Conservation (phyloP, 2,888 invertebrate genomes). For the Caenorhabditis zanzibari region DNA sequence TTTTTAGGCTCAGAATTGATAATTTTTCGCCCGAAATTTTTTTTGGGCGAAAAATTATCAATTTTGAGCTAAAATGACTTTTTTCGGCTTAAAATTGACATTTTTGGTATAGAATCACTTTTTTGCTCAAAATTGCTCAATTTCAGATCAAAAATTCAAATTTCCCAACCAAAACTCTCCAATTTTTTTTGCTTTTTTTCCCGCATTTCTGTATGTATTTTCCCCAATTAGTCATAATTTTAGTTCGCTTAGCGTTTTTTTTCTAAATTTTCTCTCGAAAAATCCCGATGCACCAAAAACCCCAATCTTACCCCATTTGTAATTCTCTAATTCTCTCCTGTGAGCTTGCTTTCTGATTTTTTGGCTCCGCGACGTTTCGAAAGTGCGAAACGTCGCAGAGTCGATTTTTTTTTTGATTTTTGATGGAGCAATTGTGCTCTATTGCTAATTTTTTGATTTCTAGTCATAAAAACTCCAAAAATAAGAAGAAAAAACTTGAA, state of each 20-base stretch:
- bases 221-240: constrained; percentile 25
- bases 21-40: too few relatives aligned
- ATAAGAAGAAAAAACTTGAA: too few relatives aligned
- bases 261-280: too few relatives aligned
- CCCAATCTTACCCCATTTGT: not conserved
- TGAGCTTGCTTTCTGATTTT: constrained; percentile 33
- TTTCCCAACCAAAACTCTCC: not conserved
- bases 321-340: constrained; percentile 16
- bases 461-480: not conserved
- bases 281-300: not conserved
- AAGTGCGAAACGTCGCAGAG: constrained; percentile 6
- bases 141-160: not conserved
- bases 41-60: too few relatives aligned
- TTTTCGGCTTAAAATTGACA: not conserved
- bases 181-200: constrained; percentile 1
- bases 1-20: not conserved
- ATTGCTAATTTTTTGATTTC: constrained; percentile 5
- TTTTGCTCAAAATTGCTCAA: not conserved
- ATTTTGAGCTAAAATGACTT: not conserved
- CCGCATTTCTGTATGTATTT: not conserved
- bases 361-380: too few relatives aligned
- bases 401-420: constrained; percentile 26
- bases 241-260: constrained; percentile 20
- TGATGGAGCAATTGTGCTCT: constrained; percentile 5
- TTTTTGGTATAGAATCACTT: not conserved